phyloP scores from a whole-genome alignment of 2,113 vertebrate species.

The Coracopsis vasa region DNA sequence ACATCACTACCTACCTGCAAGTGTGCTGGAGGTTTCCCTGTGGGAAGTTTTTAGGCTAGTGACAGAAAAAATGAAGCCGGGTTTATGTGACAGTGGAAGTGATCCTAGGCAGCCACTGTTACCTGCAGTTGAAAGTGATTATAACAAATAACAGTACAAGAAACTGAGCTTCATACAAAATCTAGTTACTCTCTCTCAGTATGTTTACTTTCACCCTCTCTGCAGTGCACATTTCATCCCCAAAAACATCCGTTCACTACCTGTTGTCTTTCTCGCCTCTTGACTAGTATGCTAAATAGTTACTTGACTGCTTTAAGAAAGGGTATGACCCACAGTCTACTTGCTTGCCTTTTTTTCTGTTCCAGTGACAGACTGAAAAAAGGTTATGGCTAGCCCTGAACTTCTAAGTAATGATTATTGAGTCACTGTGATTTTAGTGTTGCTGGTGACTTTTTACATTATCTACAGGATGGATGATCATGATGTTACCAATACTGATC shows the following conservation, averaged over 20 bases:
- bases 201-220: neutral
- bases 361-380: neutral
- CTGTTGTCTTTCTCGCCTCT: neutral
- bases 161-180: neutral
- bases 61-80: neutral
- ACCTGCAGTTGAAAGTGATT: neutral
- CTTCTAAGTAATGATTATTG: neutral
- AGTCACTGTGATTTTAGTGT: neutral
- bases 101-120: neutral
- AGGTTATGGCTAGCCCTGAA: neutral
- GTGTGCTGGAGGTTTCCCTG: neutral
- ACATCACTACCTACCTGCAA: neutral
- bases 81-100: neutral
- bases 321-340: neutral
- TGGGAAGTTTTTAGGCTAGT: neutral
- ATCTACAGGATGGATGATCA: neutral
- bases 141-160: neutral
- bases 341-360: neutral
- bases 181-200: neutral
- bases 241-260: neutral
- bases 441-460: neutral
- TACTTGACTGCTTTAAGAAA: neutral
- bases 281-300: neutral
- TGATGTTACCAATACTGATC: neutral
- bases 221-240: neutral